Evolutionary conservation across 2,113 vertebrate species (phyloP).

Genomic region (Carettochelys insculpta): DNA sequence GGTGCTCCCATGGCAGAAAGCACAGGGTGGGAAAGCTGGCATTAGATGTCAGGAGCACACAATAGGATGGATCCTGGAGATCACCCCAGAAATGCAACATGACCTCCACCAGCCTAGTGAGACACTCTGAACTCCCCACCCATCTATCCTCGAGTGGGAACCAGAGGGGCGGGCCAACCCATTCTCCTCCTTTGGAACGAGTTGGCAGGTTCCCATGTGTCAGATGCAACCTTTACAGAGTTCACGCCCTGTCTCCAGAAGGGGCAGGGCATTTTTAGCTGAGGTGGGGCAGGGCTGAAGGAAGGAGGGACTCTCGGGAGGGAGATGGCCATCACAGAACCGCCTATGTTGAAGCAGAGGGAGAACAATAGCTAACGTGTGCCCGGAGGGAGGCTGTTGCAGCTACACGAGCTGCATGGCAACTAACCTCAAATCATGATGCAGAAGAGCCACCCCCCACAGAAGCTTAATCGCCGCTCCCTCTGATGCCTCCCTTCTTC

Average conservation of each 20-base stretch:
- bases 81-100: neutral
- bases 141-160: neutral
- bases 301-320: neutral
- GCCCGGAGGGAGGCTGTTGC: accelerated
- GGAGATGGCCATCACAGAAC: neutral
- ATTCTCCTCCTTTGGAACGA: accelerated
- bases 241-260: slow-evolving; percentile 23
- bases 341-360: neutral
- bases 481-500: neutral
- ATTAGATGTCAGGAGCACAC: neutral
- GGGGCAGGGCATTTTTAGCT: neutral
- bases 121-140: neutral
- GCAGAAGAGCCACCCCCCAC: neutral
- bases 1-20: slow-evolving; percentile 6
- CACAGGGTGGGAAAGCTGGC: slow-evolving; percentile 3
- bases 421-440: accelerated
- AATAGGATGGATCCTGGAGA: neutral
- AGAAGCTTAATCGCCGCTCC: neutral
- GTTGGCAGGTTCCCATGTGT: neutral
- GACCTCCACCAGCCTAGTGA: neutral
- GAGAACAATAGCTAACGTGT: accelerated
- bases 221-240: accelerated
- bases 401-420: accelerated
- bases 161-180: neutral
- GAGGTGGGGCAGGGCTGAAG: neutral